Base-by-base conservation (phyloP, 2,797 vertebrate species). In the Lacerta viridis region DNA sequence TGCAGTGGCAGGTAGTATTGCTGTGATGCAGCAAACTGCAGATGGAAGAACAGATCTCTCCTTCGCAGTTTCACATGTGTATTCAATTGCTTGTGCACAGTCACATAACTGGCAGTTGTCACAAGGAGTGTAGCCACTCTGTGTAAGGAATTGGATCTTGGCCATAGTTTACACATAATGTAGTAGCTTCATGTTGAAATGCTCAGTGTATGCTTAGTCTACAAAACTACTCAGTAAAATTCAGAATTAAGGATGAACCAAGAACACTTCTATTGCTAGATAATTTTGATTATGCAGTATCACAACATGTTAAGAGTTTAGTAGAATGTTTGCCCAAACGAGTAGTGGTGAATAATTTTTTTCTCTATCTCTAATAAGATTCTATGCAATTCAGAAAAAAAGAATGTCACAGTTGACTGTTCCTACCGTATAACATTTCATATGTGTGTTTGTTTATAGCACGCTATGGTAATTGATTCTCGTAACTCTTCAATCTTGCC, bases 401-500 rank as follows among this genome's bases (percentile, higher is more conserved):
- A 76, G 5, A 85, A 13, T 74, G 15, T 74, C 27, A 7, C 20
- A 29, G 8, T 61, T 59, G 46, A 27, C 29, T 46, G 18, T 55
- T 46, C 29, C 15, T 83, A 20, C 1, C 36, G n/a, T 33, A 71
- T 43, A 29, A 78, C 18, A 2, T 17, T 13, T 8, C 85, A 1
- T 83, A 71, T 9, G 2, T 0, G 93, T 69, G 87, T 17, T 36
- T 55, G 33, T 74, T 75, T 74, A 25, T 8, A 99, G 99, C 99
- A 99, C 33, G 96, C 98, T 0, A 97, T 99, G 97, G 97, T 98
- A 2, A 90, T 99, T 2, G 99, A 99, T 95, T 98, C 98, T 2
- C 98, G 99, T 89, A 99, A 98, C 91, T 98, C 98, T 20, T 97
- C 98, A 13, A 99, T 99, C 92, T 95, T 99, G 90, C 99, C 99